Conservation (phyloP, 2,113 vertebrate species). For the Ptilorrhoa leucosticta region DNA sequence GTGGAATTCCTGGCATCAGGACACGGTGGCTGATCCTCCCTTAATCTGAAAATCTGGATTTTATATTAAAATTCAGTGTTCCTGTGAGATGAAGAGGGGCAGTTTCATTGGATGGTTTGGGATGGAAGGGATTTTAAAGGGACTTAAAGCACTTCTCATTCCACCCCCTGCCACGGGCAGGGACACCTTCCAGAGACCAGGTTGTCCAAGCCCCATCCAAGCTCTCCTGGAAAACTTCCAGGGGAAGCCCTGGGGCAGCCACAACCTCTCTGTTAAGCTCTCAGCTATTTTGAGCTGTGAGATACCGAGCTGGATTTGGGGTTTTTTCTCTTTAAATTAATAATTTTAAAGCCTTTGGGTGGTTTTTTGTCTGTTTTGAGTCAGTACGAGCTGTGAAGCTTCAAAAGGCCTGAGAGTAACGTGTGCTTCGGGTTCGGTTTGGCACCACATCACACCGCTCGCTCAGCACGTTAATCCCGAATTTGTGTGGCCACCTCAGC, state of each 20-base stretch:
- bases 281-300: neutral
- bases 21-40: accelerated
- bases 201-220: neutral
- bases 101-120: neutral
- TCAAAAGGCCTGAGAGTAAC: neutral
- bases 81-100: neutral
- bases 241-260: neutral
- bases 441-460: neutral
- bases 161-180: neutral
- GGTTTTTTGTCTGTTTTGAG: neutral
- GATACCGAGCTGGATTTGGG: neutral
- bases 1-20: neutral
- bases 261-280: neutral
- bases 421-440: neutral
- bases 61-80: neutral
- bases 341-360: neutral
- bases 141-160: neutral
- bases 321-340: neutral
- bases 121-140: neutral
- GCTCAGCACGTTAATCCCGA: neutral
- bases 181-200: neutral
- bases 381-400: neutral
- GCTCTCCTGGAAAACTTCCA: neutral
- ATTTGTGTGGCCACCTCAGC: neutral
- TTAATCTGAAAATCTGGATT: neutral